Base-by-base conservation (phyloP, 2,797 vertebrate species). In the Gila robusta region DNA sequence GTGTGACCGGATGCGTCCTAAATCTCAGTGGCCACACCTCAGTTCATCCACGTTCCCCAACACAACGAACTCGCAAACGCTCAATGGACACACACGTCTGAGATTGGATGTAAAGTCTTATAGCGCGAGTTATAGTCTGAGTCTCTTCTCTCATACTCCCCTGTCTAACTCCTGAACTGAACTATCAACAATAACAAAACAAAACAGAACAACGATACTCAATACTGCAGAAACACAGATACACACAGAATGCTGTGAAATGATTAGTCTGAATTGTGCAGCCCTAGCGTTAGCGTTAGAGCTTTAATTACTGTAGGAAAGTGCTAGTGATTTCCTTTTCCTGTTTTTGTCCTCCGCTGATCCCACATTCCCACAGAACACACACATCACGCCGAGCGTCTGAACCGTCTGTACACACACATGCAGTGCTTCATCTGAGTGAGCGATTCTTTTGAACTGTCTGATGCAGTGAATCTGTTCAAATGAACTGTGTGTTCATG, bases 321-420 rank as follows among this genome's bases (percentile, higher is more conserved):
- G 90, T 89, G 90, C 93, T 91, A 91, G 92, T 94, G 92, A 95
- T 95, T 94, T 95, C 94, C 93, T 91, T 94, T 96, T 96, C 94
- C 94, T 95, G 94, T 95, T 95, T 95, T 95, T 95, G 94, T 83
- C 59, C 83, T 94, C 92, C 92, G 94, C 94, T 94, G 93, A 95
- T 95, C 92, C 91, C 88, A 91, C 91, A 91, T 32, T 32, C 32
- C 32, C 32, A 32, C 32, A 32, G 49, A 35, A 89, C 91, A 91
- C 91, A 92, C 49, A 54, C 17, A 52, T 52, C 52, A 54, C 92
- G 88, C 9, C 21, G 5, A 39, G 35, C 5, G 1, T 70, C 67
- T 11, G 21, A 23, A 21, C 19, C 2, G 10, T 12, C 19, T 35
- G 6, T 37, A 21, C 67, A 14, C 69, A 23, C 69, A 71, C 39